Evolutionary conservation across 2,888 invertebrate genomes (phyloP), one percentile per base, ranked within the genome.

Genomic region (Phyllotreta cruciferae): DNA sequence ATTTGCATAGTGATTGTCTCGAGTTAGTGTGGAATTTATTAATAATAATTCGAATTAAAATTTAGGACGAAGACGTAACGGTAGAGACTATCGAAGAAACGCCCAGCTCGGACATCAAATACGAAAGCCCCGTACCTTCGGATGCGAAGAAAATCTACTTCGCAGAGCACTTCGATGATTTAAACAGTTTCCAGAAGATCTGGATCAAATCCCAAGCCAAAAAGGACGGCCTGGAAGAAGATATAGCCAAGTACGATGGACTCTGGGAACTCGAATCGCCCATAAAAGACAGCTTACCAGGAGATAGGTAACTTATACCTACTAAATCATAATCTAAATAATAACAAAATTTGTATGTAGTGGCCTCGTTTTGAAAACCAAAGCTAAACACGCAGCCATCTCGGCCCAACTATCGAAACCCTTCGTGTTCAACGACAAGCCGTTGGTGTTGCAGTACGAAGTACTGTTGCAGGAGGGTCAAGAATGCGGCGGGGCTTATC

Each of bases 401-500:
- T 86, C 97, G 1, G 85, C 94, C 2, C 85, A 87, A 36, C 82
- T 99, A 10, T 85, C 84, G 61, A 89, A 87, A 77, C 91, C 92
- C 0, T 98, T 96, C 80, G 86, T 88, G 54, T 98, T 99, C 80
- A 84, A 84, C 49, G 86, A 88, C 62, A 93, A 91, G 74, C 94
- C 95, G 0, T 81, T 93, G 41, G 85, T 99, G 65, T 91, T 98
- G 3, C 98, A 99, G 81, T 98, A 94, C 83, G 95, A 95, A 85
- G 77, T 77, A 4, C 90, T 90, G 62, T 91, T 96, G 68, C 90
- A 98, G 87, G 95, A 96, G 76, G 98, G 97, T 0, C 96, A 97
- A 83, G 98, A 98, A 81, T 99, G 99, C 82, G 99, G 99, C 49
- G 99, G 99, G 7, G 96, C 98, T 6, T 99, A 99, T 81, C 83